Evolutionary conservation across 2,888 invertebrate genomes (phyloP), one percentile per base, ranked within the genome.

Genomic region (Keiferia lycopersicella): DNA sequence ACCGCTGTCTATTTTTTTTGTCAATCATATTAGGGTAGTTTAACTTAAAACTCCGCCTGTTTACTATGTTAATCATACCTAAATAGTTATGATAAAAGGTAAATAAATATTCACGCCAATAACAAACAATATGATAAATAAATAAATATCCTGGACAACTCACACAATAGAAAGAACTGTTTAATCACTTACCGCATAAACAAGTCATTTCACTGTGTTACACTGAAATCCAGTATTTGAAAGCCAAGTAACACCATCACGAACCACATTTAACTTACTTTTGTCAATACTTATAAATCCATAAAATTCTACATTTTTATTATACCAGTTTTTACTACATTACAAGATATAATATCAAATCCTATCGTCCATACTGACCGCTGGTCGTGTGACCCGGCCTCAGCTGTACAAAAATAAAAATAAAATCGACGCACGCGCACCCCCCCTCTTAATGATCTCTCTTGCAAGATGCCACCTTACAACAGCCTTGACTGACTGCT

Each of bases 391-490:
- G 64, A 18, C 61, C 62, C 50, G 53, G 51, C 61, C 63, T 41
- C 50, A 63, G 60, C 12, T 61, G 57, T 57, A 61, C 63, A 61
- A 66, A 64, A 66, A 64, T 26, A 30, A n/a, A 58, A 64, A 64
- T 64, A 64, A 57, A 34, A n/a, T 53, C 64, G 69, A 64, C 68
- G 71, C 26, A 16, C 34, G n/a, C 10, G 6, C 16, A 30, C 34
- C 75, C 76, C 76, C 75, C 71, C 78, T 73, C 72, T 69, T 71
- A 61, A 67, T 66, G 65, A 81, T 81, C 77, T 78, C 75, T 66
- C 65, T 81, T 81, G 77, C 78, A 76, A 77, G 72, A 80, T 71
- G 66, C 69, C 73, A 74, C 65, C 78, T 85, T 82, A 77, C 83
- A 74, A 78, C 76, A 83, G 34, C 30, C 34, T 56, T 16, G 30